Evolutionary conservation across 2,888 invertebrate genomes (phyloP).

Genomic region (Dryobota labecula): DNA sequence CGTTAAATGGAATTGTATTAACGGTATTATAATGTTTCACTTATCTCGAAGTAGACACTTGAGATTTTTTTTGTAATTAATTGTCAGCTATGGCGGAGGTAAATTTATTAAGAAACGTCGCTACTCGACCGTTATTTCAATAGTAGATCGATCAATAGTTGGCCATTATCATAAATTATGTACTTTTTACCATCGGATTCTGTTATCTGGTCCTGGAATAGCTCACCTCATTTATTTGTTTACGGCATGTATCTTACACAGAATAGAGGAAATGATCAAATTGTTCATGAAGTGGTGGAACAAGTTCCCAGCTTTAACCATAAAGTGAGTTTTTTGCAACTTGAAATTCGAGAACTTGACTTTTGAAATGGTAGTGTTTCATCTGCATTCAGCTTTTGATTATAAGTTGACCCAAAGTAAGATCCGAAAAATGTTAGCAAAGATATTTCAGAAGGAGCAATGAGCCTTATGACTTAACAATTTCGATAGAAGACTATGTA

Average conservation of each 20-base stretch:
- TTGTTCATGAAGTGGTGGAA: background rate
- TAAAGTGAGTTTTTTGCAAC: background rate
- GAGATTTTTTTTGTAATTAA: conserved; percentile 51
- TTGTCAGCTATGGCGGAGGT: conserved; percentile 29
- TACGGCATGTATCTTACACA: background rate
- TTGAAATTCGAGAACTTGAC: background rate
- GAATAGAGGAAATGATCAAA: conserved; percentile 6
- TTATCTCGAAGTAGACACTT: conserved; percentile 52
- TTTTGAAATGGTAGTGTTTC: background rate
- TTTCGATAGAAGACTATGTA: background rate
- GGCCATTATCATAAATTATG: conserved; percentile 22
- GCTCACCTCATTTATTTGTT: conserved; percentile 12
- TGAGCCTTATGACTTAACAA: background rate
- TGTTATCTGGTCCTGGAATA: conserved; percentile 15
- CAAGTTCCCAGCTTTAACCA: background rate
- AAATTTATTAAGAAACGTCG: conserved; percentile 27
- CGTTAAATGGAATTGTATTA: conserved; percentile 68
- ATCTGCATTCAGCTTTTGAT: background rate
- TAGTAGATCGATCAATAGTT: conserved; percentile 40
- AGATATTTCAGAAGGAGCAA: background rate
- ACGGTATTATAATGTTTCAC: conserved; percentile 64
- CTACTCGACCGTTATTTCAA: conserved; percentile 33
- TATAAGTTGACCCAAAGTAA: background rate
- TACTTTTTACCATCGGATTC: conserved; percentile 7
- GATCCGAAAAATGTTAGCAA: background rate